phyloP scores from a whole-genome alignment of 1,140 invertebrate genomes.

The Littorina saxatilis region DNA sequence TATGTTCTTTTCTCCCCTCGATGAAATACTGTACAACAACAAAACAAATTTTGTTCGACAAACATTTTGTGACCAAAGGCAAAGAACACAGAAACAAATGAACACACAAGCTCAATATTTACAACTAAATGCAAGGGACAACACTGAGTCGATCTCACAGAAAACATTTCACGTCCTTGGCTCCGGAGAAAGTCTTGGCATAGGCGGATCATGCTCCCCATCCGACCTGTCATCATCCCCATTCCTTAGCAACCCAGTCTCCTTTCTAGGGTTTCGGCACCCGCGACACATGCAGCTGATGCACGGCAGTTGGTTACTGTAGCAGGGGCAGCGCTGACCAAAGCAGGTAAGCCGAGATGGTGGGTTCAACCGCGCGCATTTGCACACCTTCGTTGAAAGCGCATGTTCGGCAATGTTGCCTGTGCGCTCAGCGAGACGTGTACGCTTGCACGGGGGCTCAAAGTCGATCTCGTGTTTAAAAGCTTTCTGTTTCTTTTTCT shows the following conservation, averaged over 20 bases:
- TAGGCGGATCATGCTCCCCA: slow-evolving; percentile 37
- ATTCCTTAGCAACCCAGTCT: slow-evolving; percentile 34
- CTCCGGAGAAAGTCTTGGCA: slow-evolving; percentile 46
- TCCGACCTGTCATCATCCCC: slow-evolving; percentile 33
- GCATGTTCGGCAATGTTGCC: slow-evolving; percentile 14
- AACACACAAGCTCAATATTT: no score
- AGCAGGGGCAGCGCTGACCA: slow-evolving; percentile 94
- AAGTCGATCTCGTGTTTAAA: slow-evolving; percentile 38
- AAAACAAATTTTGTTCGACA: not conserved
- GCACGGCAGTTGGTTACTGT: slow-evolving; percentile 88
- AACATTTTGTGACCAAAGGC: no score
- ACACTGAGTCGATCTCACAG: no score
- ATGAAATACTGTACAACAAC: no score
- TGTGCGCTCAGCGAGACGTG: slow-evolving; percentile 25
- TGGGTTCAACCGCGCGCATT: slow-evolving; percentile 93
- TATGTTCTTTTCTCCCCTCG: no score
- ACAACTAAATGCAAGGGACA: no score
- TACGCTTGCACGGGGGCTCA: slow-evolving; percentile 44
- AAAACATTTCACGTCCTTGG: slow-evolving; percentile 36
- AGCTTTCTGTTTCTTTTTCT: slow-evolving; percentile 41
- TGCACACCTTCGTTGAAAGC: slow-evolving; percentile 79
- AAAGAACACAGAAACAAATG: no score
- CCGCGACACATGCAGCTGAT: slow-evolving; percentile 92
- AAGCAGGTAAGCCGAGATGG: slow-evolving; percentile 94
- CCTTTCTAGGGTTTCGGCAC: slow-evolving; percentile 87